Base-by-base conservation (phyloP, 2,797 vertebrate species). In the Tenualosa ilisha region DNA sequence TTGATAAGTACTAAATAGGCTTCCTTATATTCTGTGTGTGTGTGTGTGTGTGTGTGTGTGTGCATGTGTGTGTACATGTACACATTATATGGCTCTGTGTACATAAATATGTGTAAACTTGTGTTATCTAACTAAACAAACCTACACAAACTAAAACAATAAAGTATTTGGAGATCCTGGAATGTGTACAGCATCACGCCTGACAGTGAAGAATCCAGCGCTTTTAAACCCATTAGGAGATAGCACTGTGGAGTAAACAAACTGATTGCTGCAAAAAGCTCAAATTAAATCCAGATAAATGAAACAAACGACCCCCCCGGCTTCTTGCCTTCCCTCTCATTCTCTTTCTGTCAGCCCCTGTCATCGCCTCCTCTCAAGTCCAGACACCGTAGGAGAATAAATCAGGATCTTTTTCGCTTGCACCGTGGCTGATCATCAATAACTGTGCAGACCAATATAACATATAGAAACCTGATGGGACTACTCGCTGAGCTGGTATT, bases 191-290 rank as follows among this genome's bases (percentile, higher is more conserved):
- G 15, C 7, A 79, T 46, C 72, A 46, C 40, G 17, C 2, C 20
- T 79, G 26, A 72, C 65, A 12, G 37, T 12, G 40, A 65, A 72
- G 17, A 79, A 79, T 43, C 72, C 22, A 9, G n/a, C 22, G 72
- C 37, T 79, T 43, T 79, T 87, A 90, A 91, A 86, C 86, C 46
- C 72, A 83, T 88, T 91, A 86, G 87, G 90, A 92, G 81, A 90
- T 88, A 90, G 88, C 90, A 54, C 56, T 82, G 83, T 83, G 84
- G 86, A 81, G 81, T 91, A 94, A 94, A 93, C 93, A 95, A 94
- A 89, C 79, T 91, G 91, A 94, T 92, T 93, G 88, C 83, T 82
- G 86, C 75, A 40, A 83, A 81, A 81, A 43, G 87, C 83, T 72
- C 89, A 88, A 86, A 89, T 88, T 86, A 88, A 88, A 86, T 82